These are phyloP conservation scores for Nezara viridula DNA, from an alignment of 2,888 invertebrate species.

Conservation along the genomic window DNA sequence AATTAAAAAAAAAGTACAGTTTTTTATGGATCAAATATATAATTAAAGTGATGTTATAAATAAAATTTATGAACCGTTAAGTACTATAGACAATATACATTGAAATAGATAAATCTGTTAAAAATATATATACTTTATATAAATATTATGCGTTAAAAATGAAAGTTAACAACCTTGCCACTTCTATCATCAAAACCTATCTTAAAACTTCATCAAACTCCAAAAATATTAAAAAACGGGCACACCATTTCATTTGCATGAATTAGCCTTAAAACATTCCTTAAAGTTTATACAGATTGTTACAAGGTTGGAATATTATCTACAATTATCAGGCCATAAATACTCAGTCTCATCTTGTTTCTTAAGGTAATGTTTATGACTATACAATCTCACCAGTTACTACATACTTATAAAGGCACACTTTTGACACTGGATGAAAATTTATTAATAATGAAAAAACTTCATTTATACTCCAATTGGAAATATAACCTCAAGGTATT, in stretches of 20 bases:
- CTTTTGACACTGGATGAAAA: not conserved
- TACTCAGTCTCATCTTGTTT: conserved; percentile 46
- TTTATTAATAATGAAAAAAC: not conserved
- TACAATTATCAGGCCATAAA: conserved; percentile 31
- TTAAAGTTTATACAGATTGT: not conserved
- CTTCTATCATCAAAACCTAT: not conserved
- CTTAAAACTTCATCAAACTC: not conserved
- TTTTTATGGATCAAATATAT: not conserved
- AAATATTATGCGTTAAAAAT: not conserved
- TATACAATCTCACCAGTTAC: not conserved
- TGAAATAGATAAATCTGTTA: conserved; percentile 18
- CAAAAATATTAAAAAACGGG: not conserved
- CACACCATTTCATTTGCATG: not conserved
- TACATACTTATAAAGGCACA: not conserved
- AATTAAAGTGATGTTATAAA: not conserved
- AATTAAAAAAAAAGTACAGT: not conserved
- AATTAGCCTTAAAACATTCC: conserved; percentile 26
- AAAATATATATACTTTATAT: not conserved
- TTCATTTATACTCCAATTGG: not conserved
- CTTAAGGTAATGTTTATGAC: conserved; percentile 4
- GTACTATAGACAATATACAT: not conserved
- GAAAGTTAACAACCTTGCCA: not conserved
- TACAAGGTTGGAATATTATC: conserved; percentile 49
- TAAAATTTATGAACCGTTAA: not conserved
- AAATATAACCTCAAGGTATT: not conserved